These are phyloP conservation scores for Charanyca ferruginea DNA, from an alignment of 2,888 invertebrate species.

Conservation along the genomic window DNA sequence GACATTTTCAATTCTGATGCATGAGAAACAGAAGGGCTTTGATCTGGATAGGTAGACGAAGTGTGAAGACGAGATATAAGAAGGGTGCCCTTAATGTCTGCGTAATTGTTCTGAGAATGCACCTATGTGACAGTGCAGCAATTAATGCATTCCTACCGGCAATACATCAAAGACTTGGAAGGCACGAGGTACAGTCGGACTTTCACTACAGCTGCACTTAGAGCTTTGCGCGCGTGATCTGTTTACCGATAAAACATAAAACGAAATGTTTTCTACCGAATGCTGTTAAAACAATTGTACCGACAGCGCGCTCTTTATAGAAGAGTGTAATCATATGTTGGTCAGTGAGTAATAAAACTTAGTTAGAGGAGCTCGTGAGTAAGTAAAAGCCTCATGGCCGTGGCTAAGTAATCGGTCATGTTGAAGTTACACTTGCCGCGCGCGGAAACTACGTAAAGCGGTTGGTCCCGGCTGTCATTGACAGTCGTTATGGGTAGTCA, in stretches of 20 bases:
- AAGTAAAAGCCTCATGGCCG: too few species aligned
- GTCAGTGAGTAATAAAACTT: too few species aligned
- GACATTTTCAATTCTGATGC: too few species aligned
- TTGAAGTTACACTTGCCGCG: too few species aligned
- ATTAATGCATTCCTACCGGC: conserved; percentile 37
- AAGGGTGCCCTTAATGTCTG: background rate
- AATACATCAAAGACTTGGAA: conserved; percentile 40
- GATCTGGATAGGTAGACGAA: background rate
- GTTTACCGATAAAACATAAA: conserved; percentile 39
- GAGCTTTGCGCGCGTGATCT: conserved; percentile 26
- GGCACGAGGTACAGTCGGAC: conserved; percentile 29
- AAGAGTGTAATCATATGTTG: background rate
- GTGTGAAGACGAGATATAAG: conserved; percentile 5
- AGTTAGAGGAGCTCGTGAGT: too few species aligned
- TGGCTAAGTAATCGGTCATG: too few species aligned
- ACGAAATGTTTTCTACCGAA: conserved; percentile 27
- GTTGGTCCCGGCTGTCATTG: too few species aligned
- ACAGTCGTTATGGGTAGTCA: too few species aligned
- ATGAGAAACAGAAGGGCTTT: background rate
- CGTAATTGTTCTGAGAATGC: conserved; percentile 10
- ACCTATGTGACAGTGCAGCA: conserved; percentile 14
- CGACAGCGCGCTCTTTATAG: background rate
- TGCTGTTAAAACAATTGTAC: background rate
- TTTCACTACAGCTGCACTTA: conserved; percentile 50
- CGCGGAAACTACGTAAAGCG: too few species aligned